phyloP scores from a whole-genome alignment of 2,888 invertebrate species.

The Blera fallax region DNA sequence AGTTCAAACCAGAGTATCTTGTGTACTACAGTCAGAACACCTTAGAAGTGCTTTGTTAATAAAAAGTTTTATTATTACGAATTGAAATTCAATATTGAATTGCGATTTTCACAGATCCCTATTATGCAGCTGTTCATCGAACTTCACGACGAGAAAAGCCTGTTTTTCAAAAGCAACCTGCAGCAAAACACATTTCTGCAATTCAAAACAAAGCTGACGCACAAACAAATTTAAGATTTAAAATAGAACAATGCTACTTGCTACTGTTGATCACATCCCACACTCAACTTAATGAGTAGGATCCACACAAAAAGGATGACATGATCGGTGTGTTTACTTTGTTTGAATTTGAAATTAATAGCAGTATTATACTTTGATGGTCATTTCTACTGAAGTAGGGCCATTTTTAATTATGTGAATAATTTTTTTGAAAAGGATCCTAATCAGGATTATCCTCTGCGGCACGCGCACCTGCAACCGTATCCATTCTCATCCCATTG shows the following conservation, averaged over 20 bases:
- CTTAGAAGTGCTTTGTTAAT: no score
- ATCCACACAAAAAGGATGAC: neutral
- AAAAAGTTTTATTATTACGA: no score
- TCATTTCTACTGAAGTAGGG: slow-evolving; percentile 7
- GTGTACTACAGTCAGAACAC: no score
- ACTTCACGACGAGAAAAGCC: neutral
- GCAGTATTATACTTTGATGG: slow-evolving; percentile 8
- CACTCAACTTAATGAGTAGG: neutral
- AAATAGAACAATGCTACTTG: neutral
- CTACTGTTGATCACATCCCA: neutral
- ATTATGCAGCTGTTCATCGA: neutral
- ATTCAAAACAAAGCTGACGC: neutral
- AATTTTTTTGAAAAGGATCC: slow-evolving; percentile 24
- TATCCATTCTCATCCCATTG: neutral
- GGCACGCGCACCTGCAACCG: slow-evolving; percentile 54
- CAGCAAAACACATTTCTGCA: neutral
- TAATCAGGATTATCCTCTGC: slow-evolving; percentile 55
- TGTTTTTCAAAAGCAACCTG: neutral
- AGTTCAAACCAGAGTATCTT: no score
- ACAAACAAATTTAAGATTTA: neutral
- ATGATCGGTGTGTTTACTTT: slow-evolving; percentile 7
- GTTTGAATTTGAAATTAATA: slow-evolving; percentile 43
- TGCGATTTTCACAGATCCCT: no score
- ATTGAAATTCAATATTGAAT: no score
- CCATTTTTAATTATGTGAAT: slow-evolving; percentile 31